These are phyloP conservation scores for Crotalus horridus DNA, from an alignment of 2,113 vertebrate genomes.

Conservation along the genomic window DNA sequence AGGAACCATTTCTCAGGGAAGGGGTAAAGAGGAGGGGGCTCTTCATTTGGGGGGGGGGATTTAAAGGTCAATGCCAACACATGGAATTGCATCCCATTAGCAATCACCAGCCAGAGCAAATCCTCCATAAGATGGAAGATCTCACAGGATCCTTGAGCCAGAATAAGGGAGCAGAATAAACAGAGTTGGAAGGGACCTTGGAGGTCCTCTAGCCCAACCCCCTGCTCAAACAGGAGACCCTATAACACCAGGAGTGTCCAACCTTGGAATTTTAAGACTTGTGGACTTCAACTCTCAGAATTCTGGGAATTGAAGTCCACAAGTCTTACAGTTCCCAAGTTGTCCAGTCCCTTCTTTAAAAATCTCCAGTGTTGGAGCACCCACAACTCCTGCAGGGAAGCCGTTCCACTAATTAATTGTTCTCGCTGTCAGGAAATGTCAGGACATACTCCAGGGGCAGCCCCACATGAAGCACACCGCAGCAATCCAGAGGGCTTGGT, in stretches of 20 bases:
- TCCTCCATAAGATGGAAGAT: neutral
- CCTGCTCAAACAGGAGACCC: too few species aligned
- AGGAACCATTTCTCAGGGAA: neutral
- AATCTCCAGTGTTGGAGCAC: too few species aligned
- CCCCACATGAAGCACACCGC: neutral
- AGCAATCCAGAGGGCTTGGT: neutral
- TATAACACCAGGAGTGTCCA: too few species aligned
- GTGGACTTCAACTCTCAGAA: too few species aligned
- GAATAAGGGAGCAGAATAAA: neutral
- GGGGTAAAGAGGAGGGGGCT: neutral
- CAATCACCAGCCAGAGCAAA: neutral
- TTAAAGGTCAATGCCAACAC: neutral
- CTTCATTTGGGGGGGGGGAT: neutral
- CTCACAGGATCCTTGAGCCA: neutral
- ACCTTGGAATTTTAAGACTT: too few species aligned
- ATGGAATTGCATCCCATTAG: neutral
- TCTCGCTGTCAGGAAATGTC: neutral
- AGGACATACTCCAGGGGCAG: neutral
- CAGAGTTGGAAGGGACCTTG: neutral
- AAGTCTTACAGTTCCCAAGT: too few species aligned
- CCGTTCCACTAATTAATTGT: too few species aligned
- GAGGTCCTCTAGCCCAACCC: too few species aligned
- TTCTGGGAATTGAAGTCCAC: too few species aligned
- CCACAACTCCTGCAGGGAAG: too few species aligned
- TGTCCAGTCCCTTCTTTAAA: too few species aligned